These are phyloP conservation scores for Microtus richardsoni DNA, from an alignment of 2,113 vertebrate species.

Conservation along the genomic window DNA sequence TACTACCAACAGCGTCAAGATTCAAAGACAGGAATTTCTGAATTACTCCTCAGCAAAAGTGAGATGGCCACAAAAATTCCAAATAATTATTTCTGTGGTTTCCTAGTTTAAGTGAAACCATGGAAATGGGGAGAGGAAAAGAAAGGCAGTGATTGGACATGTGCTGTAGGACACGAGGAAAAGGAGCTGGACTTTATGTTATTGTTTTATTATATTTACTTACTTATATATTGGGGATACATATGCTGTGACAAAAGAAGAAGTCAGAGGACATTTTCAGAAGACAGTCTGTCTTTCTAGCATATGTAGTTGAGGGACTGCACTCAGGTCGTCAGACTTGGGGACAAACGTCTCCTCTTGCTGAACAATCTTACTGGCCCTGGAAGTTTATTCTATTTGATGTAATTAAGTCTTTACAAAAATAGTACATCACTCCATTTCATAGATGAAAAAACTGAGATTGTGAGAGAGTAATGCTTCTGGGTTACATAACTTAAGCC, in stretches of 20 bases:
- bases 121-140: constrained; percentile 14
- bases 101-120: constrained; percentile 54
- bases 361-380: background rate
- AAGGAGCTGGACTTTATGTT: background rate
- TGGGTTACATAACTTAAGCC: background rate
- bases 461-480: background rate
- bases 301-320: too few species aligned
- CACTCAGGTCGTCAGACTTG: background rate
- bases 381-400: constrained; percentile 2
- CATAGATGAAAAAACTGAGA: constrained; percentile 51
- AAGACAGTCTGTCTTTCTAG: background rate
- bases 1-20: constrained; percentile 12
- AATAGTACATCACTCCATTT: background rate
- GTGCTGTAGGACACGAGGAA: background rate
- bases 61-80: constrained; percentile 38
- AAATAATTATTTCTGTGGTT: constrained; percentile 58
- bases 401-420: constrained; percentile 46
- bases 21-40: background rate
- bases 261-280: background rate
- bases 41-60: constrained; percentile 30
- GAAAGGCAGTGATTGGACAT: background rate
- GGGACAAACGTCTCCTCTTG: background rate
- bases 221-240: background rate
- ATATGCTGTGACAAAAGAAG: background rate
- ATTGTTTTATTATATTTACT: background rate